A percentile compares a stretch with the other conserved stretches of the same genome.
Evolutionary conservation across 2,113 vertebrate species (phyloP).

Genomic region (Delphinus delphis): DNA sequence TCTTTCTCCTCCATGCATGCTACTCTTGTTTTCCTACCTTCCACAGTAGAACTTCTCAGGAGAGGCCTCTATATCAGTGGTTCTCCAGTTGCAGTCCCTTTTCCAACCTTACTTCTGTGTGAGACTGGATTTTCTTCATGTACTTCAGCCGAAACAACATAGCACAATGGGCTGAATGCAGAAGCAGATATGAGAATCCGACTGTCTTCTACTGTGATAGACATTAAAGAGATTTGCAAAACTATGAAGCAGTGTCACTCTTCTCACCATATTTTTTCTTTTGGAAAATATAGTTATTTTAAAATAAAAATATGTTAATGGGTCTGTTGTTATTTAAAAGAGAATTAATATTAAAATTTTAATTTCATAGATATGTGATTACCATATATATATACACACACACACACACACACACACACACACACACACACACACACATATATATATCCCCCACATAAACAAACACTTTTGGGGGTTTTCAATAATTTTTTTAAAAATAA

Average conservation of each 20-base stretch:
- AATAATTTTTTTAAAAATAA: no score
- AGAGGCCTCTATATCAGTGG: not conserved
- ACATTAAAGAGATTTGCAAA: not conserved
- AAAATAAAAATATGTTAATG: not conserved
- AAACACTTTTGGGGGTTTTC: no score
- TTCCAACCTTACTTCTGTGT: not conserved
- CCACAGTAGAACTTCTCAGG: not conserved
- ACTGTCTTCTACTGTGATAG: not conserved
- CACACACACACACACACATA: accelerated
- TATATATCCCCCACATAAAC: no score
- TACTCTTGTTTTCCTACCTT: not conserved
- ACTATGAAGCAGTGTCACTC: not conserved
- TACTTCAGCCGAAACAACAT: not conserved
- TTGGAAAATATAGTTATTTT: not conserved
- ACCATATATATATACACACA: no score
- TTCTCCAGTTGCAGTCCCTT: not conserved
- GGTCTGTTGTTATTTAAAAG: not conserved
- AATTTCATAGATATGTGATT: not conserved
- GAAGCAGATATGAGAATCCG: not conserved
- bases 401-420: no score
- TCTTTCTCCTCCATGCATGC: not conserved
- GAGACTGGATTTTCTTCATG: not conserved
- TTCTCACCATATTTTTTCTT: not conserved
- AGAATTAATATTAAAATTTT: not conserved
- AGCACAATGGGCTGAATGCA: not conserved